Evolutionary conservation across 2,888 invertebrate genomes (phyloP).

Genomic region (Acutogordius australiensis): DNA sequence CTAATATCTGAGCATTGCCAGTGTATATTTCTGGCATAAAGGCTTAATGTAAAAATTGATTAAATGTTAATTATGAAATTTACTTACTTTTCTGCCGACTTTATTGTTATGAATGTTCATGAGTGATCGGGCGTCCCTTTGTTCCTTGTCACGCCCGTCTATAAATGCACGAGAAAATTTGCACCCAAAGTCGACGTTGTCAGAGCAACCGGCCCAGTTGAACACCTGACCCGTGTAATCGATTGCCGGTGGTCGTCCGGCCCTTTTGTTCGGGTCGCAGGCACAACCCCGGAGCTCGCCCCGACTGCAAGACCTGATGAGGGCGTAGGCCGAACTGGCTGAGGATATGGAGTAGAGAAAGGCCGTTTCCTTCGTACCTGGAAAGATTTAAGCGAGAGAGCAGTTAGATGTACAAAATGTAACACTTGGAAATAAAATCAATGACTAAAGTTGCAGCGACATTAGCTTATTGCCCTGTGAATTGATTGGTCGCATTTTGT

Average conservation of each 20-base stretch:
- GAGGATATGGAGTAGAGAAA: conserved; percentile 32
- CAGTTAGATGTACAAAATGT: too few relatives aligned
- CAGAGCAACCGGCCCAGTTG: conserved; percentile 47
- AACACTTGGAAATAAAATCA: too few relatives aligned
- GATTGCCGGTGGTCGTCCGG: background rate
- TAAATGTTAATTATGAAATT: too few relatives aligned
- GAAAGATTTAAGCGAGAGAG: too few relatives aligned
- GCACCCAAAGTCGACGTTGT: conserved; percentile 38
- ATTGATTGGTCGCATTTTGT: too few relatives aligned
- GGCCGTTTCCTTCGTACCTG: conserved; percentile 27
- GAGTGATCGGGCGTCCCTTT: conserved; percentile 45
- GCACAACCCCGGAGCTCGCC: conserved; percentile 32
- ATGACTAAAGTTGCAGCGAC: too few relatives aligned
- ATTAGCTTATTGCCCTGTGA: too few relatives aligned
- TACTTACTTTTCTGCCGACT: conserved; percentile 68
- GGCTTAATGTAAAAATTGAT: too few relatives aligned
- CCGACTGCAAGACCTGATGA: conserved; percentile 30
- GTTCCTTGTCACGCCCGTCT: conserved; percentile 44
- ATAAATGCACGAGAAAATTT: conserved; percentile 57
- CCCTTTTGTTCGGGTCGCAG: conserved; percentile 23
- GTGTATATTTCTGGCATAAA: too few relatives aligned
- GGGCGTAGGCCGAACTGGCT: conserved; percentile 31
- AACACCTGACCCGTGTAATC: background rate
- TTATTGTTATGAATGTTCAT: conserved; percentile 92
- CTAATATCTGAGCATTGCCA: too few relatives aligned